Evolutionary conservation across 2,113 vertebrate genomes (phyloP).

Genomic region (Odobenus rosmarus): DNA sequence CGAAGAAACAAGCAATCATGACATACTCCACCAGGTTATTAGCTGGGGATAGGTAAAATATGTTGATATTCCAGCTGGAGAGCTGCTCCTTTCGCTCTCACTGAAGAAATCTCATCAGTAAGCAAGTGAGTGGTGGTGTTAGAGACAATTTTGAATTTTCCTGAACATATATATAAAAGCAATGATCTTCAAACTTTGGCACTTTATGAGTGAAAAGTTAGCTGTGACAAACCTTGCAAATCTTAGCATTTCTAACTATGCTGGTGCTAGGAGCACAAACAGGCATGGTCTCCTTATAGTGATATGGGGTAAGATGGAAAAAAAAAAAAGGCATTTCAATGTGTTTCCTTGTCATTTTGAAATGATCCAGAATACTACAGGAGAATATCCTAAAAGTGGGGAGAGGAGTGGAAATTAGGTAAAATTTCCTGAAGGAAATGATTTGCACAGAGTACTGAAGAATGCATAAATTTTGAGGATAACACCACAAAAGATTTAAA

Average conservation of each 20-base stretch:
- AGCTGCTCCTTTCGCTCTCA: not conserved
- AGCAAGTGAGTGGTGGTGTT: not conserved
- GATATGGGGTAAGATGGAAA: not conserved
- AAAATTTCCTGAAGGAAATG: conserved; percentile 7
- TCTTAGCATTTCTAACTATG: not conserved
- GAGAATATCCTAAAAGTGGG: not conserved
- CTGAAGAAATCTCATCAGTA: not conserved
- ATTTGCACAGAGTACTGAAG: conserved; percentile 1
- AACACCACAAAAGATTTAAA: not conserved
- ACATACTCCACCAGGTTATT: not conserved
- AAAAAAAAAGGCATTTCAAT: not conserved
- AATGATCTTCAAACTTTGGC: not conserved
- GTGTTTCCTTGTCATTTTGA: conserved; percentile 22
- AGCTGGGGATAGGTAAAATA: not conserved
- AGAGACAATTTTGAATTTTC: not conserved
- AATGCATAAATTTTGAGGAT: not conserved
- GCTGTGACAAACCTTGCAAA: not conserved
- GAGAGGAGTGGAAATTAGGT: not conserved
- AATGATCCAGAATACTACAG: conserved; percentile 3
- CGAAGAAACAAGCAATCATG: not conserved
- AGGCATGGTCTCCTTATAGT: not conserved
- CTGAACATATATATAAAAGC: not conserved
- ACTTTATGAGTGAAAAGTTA: conserved; percentile 1
- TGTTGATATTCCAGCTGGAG: not conserved
- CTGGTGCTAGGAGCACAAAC: not conserved